These are phyloP conservation scores for Drosophila borborema DNA, from an alignment of 2,888 invertebrate genomes.

Conservation along the genomic window DNA sequence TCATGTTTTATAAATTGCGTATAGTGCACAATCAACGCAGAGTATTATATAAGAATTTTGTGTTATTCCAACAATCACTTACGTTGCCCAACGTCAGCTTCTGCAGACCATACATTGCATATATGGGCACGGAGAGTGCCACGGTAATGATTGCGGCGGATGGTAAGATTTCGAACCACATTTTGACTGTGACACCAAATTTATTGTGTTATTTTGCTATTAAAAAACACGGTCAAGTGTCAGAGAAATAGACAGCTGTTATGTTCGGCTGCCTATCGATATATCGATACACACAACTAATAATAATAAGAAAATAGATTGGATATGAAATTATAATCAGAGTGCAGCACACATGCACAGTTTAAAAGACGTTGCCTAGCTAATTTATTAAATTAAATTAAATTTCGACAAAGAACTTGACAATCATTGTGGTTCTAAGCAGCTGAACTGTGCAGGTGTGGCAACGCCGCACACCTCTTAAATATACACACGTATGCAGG, in stretches of 20 bases:
- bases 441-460: conserved; percentile 37
- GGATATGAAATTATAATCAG: not conserved
- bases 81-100: conserved; percentile 88
- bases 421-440: conserved; percentile 24
- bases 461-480: conserved; percentile 30
- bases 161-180: conserved; percentile 92
- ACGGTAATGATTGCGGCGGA: conserved; percentile 87
- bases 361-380: not conserved
- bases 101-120: conserved; percentile 88
- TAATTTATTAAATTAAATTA: too few species aligned
- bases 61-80: conserved; percentile 83
- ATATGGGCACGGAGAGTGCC: conserved; percentile 88
- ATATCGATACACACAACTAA: conserved; percentile 28
- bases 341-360: not conserved
- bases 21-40: conserved; percentile 54
- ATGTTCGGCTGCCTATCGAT: conserved; percentile 28
- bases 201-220: conserved; percentile 39
- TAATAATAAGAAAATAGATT: not conserved
- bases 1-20: conserved; percentile 69
- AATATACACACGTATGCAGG: conserved; percentile 51
- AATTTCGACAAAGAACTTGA: not conserved
- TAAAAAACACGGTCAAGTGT: conserved; percentile 41
- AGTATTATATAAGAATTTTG: conserved; percentile 82
- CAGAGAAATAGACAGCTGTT: conserved; percentile 42
- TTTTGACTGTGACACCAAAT: conserved; percentile 78